Evolutionary conservation across 35 echinoderm and acorn worm genomes (phyloP).

Genomic region (Eucidaris tribuloides): DNA sequence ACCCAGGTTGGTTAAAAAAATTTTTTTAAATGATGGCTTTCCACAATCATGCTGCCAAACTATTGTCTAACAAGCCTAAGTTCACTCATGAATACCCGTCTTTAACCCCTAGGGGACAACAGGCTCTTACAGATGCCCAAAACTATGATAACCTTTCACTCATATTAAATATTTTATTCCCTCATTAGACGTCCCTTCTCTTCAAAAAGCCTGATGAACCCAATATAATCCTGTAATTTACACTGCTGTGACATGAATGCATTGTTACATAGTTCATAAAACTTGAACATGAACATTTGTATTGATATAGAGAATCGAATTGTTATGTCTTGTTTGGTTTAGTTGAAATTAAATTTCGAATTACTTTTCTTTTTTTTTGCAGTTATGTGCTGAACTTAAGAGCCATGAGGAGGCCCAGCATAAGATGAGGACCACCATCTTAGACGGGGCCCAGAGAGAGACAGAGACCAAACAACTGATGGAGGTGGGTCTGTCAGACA

Average conservation of each 20-base stretch:
- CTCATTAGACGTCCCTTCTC: neutral
- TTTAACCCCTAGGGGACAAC: no score
- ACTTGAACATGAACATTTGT: neutral
- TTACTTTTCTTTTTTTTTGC: neutral
- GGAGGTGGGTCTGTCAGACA: no score
- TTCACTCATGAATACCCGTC: no score
- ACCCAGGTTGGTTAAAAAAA: neutral
- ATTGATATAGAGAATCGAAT: neutral
- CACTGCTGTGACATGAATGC: neutral
- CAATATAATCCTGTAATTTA: neutral
- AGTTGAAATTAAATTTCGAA: neutral
- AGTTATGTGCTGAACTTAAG: neutral
- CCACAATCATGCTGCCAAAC: neutral
- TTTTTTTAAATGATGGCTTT: neutral
- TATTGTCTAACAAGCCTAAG: neutral
- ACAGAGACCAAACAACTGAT: neutral
- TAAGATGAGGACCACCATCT: neutral
- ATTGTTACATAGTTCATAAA: neutral
- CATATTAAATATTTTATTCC: neutral
- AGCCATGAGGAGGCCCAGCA: slow-evolving; percentile 16
- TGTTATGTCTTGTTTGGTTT: neutral
- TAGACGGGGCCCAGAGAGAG: neutral
- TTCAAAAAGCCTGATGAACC: neutral
- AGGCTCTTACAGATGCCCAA: no score
- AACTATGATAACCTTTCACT: neutral